Base-by-base conservation (phyloP, 2,888 invertebrate genomes). In the Noctuana brunneofusca region DNA sequence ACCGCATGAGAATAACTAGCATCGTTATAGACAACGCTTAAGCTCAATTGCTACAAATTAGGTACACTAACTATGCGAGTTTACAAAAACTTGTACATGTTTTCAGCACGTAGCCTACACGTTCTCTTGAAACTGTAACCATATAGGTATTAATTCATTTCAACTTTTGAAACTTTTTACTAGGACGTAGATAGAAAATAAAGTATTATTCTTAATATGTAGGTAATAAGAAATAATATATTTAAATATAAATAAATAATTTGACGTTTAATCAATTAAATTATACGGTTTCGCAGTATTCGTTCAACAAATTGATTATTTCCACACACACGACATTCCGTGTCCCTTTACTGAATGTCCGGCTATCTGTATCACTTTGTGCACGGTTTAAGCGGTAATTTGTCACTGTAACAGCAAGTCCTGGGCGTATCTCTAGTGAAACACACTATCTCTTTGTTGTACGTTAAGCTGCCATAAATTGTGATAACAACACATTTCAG, bases 401-500 rank as follows among this genome's bases (percentile, higher is more conserved):
- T 58, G 58, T 69, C 66, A 68, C 64, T 62, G 58, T 65, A 66
- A 70, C 67, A 65, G 70, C 68, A 50, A 68, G 64, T 64, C 69
- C 66, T 67, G 63, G 56, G 64, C 65, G 62, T 68, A 69, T 69
- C 67, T 68, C 65, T 60, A 56, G 53, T 74, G 71, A 71, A 71
- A 74, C 71, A 70, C 67, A 68, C 69, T 65, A 73, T 71, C 50
- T 50, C 56, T 63, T 50, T 63, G 63, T 56, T 62, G 57, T 58
- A 35, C n/a, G 57, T 41, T 41, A 32, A 50, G 30, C 41, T 30
- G 38, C 55, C 49, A 48, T 62, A 62, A 62, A 62, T 62, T 62
- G 38, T 49, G 16, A 60, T 70, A 73, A 69, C 75, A 73, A 50
- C 14, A 76, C 78, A 78, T 77, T 79, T 78, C 81, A 78, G 69